Percentiles rank a stretch among this genome's conserved stretches.
Conservation (phyloP, 2,797 vertebrate genomes). For the Trematomus bernacchii region DNA sequence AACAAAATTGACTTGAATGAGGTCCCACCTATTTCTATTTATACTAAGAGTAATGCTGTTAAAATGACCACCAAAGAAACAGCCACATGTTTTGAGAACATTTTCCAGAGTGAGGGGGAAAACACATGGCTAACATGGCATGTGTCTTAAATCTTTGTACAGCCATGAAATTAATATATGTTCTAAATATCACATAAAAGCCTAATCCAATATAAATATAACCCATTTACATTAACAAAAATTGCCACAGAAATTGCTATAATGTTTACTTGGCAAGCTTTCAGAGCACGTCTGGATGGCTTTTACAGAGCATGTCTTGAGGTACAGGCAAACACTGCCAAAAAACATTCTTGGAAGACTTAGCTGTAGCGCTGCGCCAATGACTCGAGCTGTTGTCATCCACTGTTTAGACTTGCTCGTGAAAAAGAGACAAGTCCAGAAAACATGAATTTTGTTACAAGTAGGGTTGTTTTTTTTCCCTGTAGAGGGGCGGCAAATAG, state of each 20-base stretch:
- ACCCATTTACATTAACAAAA: constrained; percentile 68
- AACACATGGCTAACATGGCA: constrained; percentile 16
- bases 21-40: constrained; percentile 61
- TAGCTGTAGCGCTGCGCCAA: constrained; percentile 54
- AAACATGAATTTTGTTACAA: constrained; percentile 57
- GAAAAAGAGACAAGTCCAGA: constrained; percentile 51
- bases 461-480: constrained; percentile 26
- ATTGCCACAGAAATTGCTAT: constrained; percentile 60
- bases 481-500: constrained; percentile 29
- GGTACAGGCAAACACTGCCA: constrained; percentile 67
- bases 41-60: constrained; percentile 42
- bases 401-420: constrained; percentile 75
- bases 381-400: constrained; percentile 69
- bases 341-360: constrained; percentile 78
- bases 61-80: constrained; percentile 42
- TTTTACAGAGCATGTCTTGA: constrained; percentile 66
- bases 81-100: constrained; percentile 24
- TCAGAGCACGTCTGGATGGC: constrained; percentile 65
- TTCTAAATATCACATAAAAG: constrained; percentile 33
- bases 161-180: constrained; percentile 36
- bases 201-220: constrained; percentile 56
- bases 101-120: constrained; percentile 19
- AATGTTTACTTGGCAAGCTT: constrained; percentile 64
- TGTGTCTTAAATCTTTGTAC: constrained; percentile 26
- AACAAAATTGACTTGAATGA: constrained; percentile 66